These are phyloP conservation scores for Thymelicus lineola DNA, from an alignment of 2,888 invertebrate genomes.

Conservation along the genomic window DNA sequence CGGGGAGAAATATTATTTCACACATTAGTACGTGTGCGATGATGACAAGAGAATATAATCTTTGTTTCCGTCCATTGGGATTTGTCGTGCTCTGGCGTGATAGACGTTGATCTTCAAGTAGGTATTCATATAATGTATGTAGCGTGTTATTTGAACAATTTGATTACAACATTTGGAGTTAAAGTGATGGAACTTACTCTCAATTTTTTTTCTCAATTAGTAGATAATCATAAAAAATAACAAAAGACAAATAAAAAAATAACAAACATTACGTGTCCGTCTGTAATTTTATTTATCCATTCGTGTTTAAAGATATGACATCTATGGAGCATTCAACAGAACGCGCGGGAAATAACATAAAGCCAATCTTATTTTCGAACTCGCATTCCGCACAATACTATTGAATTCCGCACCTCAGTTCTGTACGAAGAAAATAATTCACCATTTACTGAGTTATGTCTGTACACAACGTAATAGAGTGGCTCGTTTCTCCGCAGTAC, in stretches of 20 bases:
- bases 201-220: too few species aligned
- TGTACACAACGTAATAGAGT: constrained; percentile 28
- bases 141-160: too few species aligned
- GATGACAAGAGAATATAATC: constrained; percentile 56
- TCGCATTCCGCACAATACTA: constrained; percentile 29
- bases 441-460: constrained; percentile 37
- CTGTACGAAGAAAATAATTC: constrained; percentile 34
- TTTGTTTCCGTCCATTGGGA: constrained; percentile 48
- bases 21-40: constrained; percentile 62
- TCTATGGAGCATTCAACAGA: constrained; percentile 27
- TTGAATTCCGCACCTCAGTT: constrained; percentile 32
- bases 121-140: too few species aligned
- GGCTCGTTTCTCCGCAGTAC: constrained; percentile 23
- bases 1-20: constrained; percentile 69
- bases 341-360: constrained; percentile 32
- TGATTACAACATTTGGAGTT: too few species aligned
- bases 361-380: constrained; percentile 32
- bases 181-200: too few species aligned
- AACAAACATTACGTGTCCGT: constrained; percentile 15
- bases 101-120: background rate
- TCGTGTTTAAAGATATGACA: constrained; percentile 30
- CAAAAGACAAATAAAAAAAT: too few species aligned
- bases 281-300: constrained; percentile 18
- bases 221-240: background rate
- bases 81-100: constrained; percentile 36